These are phyloP conservation scores for Grantiella picta DNA, from an alignment of 2,113 vertebrate genomes.

Conservation along the genomic window DNA sequence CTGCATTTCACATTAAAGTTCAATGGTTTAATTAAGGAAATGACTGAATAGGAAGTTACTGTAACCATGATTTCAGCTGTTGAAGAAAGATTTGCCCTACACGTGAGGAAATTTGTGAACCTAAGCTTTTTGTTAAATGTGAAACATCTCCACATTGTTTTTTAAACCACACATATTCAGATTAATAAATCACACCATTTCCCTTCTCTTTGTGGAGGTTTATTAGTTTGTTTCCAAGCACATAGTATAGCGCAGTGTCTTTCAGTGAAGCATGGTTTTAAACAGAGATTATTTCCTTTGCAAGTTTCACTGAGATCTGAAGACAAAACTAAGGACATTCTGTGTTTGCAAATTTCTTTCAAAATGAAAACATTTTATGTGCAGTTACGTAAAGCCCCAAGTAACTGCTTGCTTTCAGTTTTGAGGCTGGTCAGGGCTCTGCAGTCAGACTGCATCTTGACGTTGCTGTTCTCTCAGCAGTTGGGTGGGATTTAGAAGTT, in stretches of 20 bases:
- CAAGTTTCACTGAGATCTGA: neutral
- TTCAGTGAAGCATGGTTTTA: neutral
- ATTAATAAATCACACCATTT: neutral
- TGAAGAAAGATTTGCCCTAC: conserved; percentile 54
- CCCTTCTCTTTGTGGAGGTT: neutral
- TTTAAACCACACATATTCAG: neutral
- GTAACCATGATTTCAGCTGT: conserved; percentile 57
- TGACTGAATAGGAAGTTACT: conserved; percentile 71
- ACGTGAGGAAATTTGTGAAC: conserved; percentile 15
- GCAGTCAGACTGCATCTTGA: neutral
- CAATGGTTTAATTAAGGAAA: conserved; percentile 70
- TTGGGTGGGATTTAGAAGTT: neutral
- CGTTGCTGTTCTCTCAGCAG: neutral
- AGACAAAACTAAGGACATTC: neutral
- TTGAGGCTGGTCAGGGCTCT: neutral
- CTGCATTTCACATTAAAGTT: conserved; percentile 66
- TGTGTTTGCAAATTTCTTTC: neutral
- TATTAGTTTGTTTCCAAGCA: neutral
- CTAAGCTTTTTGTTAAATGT: conserved; percentile 1
- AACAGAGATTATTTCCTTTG: neutral
- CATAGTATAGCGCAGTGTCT: neutral
- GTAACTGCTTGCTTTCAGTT: conserved; percentile 34
- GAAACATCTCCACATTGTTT: neutral
- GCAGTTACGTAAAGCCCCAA: neutral
- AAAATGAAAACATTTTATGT: neutral